These are phyloP conservation scores for Chamaea fasciata DNA, from an alignment of 2,113 vertebrate genomes.

Conservation along the genomic window DNA sequence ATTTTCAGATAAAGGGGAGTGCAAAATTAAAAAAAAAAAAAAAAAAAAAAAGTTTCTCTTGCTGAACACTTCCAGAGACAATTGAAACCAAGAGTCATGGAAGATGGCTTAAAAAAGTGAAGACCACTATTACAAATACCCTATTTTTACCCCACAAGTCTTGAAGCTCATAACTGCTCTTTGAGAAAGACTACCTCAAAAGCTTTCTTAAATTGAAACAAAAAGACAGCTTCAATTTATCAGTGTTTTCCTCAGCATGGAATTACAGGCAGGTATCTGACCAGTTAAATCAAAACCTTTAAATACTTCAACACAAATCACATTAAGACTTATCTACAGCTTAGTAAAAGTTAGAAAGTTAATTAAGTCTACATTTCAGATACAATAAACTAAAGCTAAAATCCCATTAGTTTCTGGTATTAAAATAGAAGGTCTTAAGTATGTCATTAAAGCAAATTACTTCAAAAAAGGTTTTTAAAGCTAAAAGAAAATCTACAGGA, in stretches of 20 bases:
- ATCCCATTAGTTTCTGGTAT: neutral
- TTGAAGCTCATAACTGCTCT: neutral
- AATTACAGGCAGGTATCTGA: neutral
- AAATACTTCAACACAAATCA: neutral
- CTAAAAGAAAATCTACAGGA: neutral
- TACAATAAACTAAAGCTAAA: neutral
- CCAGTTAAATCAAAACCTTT: constrained; percentile 2
- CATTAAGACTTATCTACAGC: neutral
- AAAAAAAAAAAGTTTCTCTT: neutral
- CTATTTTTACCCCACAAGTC: neutral
- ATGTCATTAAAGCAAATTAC: constrained; percentile 13
- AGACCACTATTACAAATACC: neutral
- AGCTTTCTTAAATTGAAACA: neutral
- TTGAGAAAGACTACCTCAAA: neutral
- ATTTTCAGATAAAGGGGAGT: neutral
- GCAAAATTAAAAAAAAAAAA: neutral
- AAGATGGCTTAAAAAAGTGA: neutral
- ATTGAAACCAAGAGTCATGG: neutral
- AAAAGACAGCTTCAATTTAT: neutral
- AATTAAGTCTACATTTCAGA: constrained; percentile 10
- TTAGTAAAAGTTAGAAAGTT: neutral
- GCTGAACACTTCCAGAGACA: neutral
- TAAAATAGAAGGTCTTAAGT: neutral
- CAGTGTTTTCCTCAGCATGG: neutral
- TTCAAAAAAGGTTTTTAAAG: neutral